Conservation (phyloP, 2,888 invertebrate genomes). For the Adelognathus sp. region DNA sequence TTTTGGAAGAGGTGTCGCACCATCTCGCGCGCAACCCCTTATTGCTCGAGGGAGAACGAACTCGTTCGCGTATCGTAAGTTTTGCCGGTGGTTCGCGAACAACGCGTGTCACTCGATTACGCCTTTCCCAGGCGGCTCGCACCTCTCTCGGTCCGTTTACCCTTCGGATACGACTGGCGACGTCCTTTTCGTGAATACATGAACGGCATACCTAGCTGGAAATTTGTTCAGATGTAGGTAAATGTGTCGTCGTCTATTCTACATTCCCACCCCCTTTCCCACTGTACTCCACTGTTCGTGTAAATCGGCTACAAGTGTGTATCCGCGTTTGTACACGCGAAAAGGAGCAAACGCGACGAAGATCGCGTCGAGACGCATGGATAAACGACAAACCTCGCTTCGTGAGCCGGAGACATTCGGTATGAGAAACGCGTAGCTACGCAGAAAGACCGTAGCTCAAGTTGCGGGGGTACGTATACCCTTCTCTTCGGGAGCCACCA, state of each 20-base stretch:
- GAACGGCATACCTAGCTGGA: constrained; percentile 38
- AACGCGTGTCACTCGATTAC: constrained; percentile 1
- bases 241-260: constrained; percentile 33
- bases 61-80: constrained; percentile 75
- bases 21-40: constrained; percentile 54
- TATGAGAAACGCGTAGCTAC: constrained; percentile 81
- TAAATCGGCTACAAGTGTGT: constrained; percentile 37
- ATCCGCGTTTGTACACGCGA: constrained; percentile 21
- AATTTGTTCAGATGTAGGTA: neutral
- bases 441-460: constrained; percentile 81
- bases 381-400: constrained; percentile 71
- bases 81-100: constrained; percentile 54
- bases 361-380: constrained; percentile 46
- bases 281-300: constrained; percentile 2
- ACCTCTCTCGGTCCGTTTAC: constrained; percentile 1
- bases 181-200: constrained; percentile 28
- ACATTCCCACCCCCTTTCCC: constrained; percentile 24
- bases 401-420: constrained; percentile 78
- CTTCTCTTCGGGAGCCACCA: constrained; percentile 44
- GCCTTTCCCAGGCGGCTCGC: constrained; percentile 47
- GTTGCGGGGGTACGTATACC: constrained; percentile 67
- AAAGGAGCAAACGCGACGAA: constrained; percentile 59
- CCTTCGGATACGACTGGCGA: constrained; percentile 24
- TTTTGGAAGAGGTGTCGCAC: neutral
- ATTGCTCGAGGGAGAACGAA: constrained; percentile 61